Evolutionary conservation across 92 coral and sea anemone species (phyloP).

Genomic region (Parazoanthus swiftii): DNA sequence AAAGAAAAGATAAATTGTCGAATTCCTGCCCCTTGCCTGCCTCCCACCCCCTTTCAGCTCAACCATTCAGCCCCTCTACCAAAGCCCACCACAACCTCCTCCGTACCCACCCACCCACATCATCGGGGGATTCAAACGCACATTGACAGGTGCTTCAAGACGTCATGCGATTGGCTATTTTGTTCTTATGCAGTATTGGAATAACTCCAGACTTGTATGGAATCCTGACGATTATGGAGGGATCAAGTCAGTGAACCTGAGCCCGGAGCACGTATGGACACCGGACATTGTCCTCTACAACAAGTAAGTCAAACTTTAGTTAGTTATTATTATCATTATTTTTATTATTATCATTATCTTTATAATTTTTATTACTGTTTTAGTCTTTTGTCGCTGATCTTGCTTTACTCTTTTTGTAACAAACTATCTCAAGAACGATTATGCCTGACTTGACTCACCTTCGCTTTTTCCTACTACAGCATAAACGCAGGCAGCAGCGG

Average conservation of each 20-base stretch:
- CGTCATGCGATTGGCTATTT: conserved; percentile 7
- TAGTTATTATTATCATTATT: too few relatives aligned
- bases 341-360: too few relatives aligned
- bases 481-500: conserved; percentile 74
- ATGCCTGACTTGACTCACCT: neutral
- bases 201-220: conserved; percentile 71
- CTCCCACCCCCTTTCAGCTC: too few relatives aligned
- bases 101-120: too few relatives aligned
- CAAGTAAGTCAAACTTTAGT: conserved; percentile 65
- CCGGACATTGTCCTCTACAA: conserved; percentile 87
- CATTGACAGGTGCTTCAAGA: neutral
- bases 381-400: too few relatives aligned
- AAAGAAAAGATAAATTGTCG: too few relatives aligned
- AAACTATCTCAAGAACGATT: too few relatives aligned
- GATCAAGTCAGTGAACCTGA: conserved; percentile 52
- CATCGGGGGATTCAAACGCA: neutral
- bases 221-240: conserved; percentile 74
- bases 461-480: conserved; percentile 40
- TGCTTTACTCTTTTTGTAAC: too few relatives aligned
- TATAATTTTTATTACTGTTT: neutral
- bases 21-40: too few relatives aligned
- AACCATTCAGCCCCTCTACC: too few relatives aligned
- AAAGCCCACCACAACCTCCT: too few relatives aligned
- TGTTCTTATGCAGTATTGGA: conserved; percentile 69
- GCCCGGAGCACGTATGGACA: conserved; percentile 74